Evolutionary conservation across 1,140 invertebrate species (phyloP), one percentile per base, ranked within the genome.

Genomic region (Phymorhynchus buccinoides): DNA sequence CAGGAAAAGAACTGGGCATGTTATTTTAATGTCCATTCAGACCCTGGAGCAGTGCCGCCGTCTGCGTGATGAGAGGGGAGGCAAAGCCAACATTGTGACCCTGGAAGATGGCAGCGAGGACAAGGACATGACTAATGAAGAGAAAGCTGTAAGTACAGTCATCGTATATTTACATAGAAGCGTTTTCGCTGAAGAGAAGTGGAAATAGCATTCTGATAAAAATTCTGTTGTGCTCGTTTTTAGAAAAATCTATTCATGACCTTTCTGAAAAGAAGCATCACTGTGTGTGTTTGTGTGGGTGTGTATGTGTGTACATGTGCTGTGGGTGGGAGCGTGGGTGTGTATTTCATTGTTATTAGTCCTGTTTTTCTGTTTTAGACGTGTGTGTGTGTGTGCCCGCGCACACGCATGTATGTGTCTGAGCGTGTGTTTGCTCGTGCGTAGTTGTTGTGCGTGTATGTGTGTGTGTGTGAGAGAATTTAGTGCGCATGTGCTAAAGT

Each of bases 61-160:
- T 14, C 86, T 92, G 81, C 87, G 91, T 83, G 91, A 92, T 86
- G 92, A 92, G 52, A 85, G 92, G 79, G 86, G 87, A 32, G 87
- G 88, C 32, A 90, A 90, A 78, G 88, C 87, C 7, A 89, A 89
- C 73, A 88, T 93, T 66, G 80, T 92, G 2, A 82, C 89, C 42
- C 88, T 92, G 0, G 90, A 92, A 18, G 91, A 92, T 83, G 92
- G 91, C 9, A 75, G 92, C 41, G 91, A 92, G 71, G 87, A 91
- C 4, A 18, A 35, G 3, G 22, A 32, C 22, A 3, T 83, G 22
- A 66, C 71, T 73, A 41, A 37, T n/a, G 81, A 83, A 22, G 7
- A 2, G 30, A 83, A 83, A 44, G 35, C 66, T 44, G 81, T 83
- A 62, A 83, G 62, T 66, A 22, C 4, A 62, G 14, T 62, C 0